Evolutionary conservation across 30 jellyfish, hydroid and myxozoan genomes (phyloP), one percentile per base, ranked within the genome.

Genomic region (Aurelia sp.): DNA sequence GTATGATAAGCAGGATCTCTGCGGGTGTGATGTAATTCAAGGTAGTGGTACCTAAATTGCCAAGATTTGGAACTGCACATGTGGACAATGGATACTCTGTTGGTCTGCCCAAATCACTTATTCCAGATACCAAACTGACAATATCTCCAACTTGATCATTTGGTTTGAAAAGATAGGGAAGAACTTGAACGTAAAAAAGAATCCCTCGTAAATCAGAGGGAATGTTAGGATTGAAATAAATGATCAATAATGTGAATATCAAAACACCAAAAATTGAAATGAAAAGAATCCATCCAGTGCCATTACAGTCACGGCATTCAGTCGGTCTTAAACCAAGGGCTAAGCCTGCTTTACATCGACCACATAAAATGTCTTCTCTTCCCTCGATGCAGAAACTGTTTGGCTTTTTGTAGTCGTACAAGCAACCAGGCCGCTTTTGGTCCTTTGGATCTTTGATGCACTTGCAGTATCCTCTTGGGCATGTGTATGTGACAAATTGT

Each of bases 391-490:
- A 86, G 51, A 70, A 87, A 20, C 70, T 62, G 74, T 86, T 84
- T 51, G 96, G 96, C 30, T 76, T 65, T 33, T 68, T 67, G 53
- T 72, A 66, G 30, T 86, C 86, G 66, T 72, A 86, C 41, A 78
- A 53, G 35, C 94, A 85, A n/a, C 94, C 94, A 62, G 73, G 48
- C 35, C 63, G 41, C 7, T 76, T 79, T 41, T 57, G 47, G 23
- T 66, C 59, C 51, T 78, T 76, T 20, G 57, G 7, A 19, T 66
- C 59, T 44, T 78, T 76, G 33, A 41, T 3, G 58, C 96, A 86
- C 13, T 65, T 30, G 80, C 96, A 86, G 74, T 86, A 86, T 13
- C 90, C 90, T 13, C 83, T 44, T 48, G 96, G 96, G 67, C 96
- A 86, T 31, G 60, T 70, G 63, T 71, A 22, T 16, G 96, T 76